Evolutionary conservation across 2,888 invertebrate genomes (phyloP).

Genomic region (Apantesis nais): DNA sequence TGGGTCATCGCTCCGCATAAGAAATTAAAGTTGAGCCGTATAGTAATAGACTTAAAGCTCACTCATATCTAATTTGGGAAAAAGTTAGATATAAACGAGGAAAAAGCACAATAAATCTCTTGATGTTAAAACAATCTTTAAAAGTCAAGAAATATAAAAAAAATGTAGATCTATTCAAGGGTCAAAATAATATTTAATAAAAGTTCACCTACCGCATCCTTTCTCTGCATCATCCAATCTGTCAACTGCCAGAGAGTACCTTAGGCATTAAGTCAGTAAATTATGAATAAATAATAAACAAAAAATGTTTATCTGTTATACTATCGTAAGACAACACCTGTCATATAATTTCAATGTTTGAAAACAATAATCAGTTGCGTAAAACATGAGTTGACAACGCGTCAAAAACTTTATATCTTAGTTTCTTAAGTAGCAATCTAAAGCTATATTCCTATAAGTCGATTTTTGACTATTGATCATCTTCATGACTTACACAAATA

Average conservation of each 20-base stretch:
- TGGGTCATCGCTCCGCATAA: too few relatives aligned
- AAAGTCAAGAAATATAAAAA: neutral
- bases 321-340: neutral
- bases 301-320: neutral
- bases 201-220: too few relatives aligned
- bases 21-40: too few relatives aligned
- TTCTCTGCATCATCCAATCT: too few relatives aligned
- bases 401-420: neutral
- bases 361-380: neutral
- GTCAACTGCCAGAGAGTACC: too few relatives aligned
- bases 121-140: too few relatives aligned
- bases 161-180: neutral
- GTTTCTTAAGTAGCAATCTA: conserved; percentile 16
- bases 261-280: too few relatives aligned
- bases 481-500: conserved; percentile 7
- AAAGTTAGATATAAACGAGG: neutral
- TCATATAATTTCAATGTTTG: neutral
- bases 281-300: too few relatives aligned
- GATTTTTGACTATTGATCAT: conserved; percentile 14
- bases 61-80: too few relatives aligned
- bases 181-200: too few relatives aligned
- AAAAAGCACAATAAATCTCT: neutral
- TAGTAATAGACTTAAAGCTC: too few relatives aligned
- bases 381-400: neutral
- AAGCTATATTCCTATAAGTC: conserved; percentile 14